Evolutionary conservation across 2,888 invertebrate species (phyloP).

Genomic region (Tigriopus californicus): DNA sequence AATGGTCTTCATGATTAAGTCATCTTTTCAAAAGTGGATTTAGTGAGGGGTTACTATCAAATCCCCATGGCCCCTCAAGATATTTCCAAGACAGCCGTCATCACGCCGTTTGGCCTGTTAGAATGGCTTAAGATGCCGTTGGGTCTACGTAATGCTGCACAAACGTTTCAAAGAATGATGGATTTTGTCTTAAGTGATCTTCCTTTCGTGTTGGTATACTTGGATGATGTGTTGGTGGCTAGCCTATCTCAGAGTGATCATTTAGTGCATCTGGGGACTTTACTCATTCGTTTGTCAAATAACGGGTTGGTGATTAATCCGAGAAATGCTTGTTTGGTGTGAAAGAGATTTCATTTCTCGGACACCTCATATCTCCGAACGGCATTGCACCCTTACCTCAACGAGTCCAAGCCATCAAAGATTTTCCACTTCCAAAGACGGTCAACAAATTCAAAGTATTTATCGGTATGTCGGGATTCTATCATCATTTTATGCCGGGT

Average conservation of each 20-base stretch:
- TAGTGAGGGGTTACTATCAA: not conserved
- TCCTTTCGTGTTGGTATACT: not conserved
- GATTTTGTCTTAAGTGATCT: not conserved
- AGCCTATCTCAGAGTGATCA: not conserved
- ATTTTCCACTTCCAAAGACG: no score
- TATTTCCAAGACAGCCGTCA: not conserved
- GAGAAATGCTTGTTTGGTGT: no score
- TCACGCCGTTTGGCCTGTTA: not conserved
- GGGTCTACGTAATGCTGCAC: not conserved
- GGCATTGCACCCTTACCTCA: no score
- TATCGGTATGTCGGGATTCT: no score
- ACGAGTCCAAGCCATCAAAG: no score
- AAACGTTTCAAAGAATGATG: constrained; percentile 1
- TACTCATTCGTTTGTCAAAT: not conserved
- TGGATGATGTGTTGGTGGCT: not conserved
- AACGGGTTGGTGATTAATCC: no score
- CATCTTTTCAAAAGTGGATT: not conserved
- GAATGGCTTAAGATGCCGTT: not conserved
- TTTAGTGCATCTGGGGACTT: not conserved
- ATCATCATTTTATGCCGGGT: no score
- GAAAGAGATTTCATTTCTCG: no score
- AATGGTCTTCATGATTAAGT: not conserved
- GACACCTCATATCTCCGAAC: not conserved
- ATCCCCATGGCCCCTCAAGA: not conserved
- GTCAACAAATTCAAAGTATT: no score